Base-by-base conservation (phyloP, 30 jellyfish, hydroid and myxozoan genomes). In the Catostylus mosaicus region DNA sequence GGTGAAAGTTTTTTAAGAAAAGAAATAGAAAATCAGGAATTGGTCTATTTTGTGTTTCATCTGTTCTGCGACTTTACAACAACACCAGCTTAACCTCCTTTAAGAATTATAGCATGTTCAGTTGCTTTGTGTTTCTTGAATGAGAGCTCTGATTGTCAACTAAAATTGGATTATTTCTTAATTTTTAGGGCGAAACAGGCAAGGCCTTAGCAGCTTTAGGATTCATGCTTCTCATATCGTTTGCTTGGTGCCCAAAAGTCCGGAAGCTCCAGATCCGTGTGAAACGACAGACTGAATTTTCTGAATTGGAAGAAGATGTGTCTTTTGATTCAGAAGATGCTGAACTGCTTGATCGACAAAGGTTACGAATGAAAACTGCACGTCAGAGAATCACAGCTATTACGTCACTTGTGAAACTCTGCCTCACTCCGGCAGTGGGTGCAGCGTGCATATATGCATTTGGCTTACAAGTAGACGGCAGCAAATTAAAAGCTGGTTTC, bases 221-320 rank as follows among this genome's bases (percentile, higher is more conserved):
- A 9, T 76, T 77, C 48, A 47, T 82, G 80, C 8, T 89, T 18
- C 0, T 51, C 51, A 23, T 82, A 32, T 82, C 82, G 66, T 67
- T 83, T 48, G 82, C 88, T 19, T 92, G 98, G 98, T 92, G 97
- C n/a, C 96, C 98, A 7, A 85, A 32, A 34, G 14, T 92, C 24
- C 80, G 73, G 18, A 87, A 86, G 78, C 84, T 45, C 30, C 96
- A 92, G 80, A 86, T 83, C 65, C 43, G 46, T 2, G 85, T 94
- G 3, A 43, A 59, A 33, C 50, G 30, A 54, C 16, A 48, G 1
- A 26, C 20, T 9, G 95, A 48, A 45, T n/a, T n/a, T n/a, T 46
- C 18, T 18, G 45, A 52, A 23, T n/a, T 51, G 1, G 80, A 24
- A 5, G 86, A 65, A 7, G 63, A 72, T 48, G 76, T 40, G 23